Percentiles rank a stretch among this genome's conserved stretches.
Conservation (phyloP, 2,797 vertebrate species). For the Poeciliopsis paucimaculata region DNA sequence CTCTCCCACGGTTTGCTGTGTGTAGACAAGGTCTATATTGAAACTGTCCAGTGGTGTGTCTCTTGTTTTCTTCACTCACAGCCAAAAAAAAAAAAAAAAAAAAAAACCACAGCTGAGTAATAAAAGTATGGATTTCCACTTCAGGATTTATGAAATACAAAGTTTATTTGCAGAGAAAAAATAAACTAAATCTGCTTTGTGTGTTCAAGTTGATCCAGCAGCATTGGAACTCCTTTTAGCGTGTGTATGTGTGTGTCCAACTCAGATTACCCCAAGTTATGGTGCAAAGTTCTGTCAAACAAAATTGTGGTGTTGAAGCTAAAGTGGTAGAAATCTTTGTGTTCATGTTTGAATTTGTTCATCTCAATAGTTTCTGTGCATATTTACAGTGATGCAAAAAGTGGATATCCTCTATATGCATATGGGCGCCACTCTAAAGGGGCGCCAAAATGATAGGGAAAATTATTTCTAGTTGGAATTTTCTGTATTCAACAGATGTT, state of each 20-base stretch:
- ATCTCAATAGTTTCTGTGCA: background rate
- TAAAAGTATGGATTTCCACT: background rate
- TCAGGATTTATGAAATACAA: background rate
- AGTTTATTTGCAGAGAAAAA: background rate
- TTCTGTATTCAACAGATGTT: no score
- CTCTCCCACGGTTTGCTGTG: conserved; percentile 18
- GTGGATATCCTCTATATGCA: no score
- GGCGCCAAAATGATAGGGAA: no score
- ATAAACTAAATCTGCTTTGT: background rate
- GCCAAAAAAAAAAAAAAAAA: background rate
- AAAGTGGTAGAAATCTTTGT: background rate
- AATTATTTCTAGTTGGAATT: no score
- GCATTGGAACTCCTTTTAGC: background rate
- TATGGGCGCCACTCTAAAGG: no score
- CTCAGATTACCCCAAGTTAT: background rate
- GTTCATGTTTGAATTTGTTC: background rate
- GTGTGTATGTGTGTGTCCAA: background rate
- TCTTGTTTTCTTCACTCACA: background rate
- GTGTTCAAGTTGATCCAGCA: background rate
- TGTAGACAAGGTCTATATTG: conserved; percentile 21
- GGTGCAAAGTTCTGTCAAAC: background rate
- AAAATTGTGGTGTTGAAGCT: background rate
- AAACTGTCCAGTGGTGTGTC: background rate
- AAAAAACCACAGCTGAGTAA: background rate
- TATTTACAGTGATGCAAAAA: background rate